Percentiles rank a stretch among this genome's conserved stretches.
Conservation (phyloP, 2,113 vertebrate genomes). For the Castor canadensis region DNA sequence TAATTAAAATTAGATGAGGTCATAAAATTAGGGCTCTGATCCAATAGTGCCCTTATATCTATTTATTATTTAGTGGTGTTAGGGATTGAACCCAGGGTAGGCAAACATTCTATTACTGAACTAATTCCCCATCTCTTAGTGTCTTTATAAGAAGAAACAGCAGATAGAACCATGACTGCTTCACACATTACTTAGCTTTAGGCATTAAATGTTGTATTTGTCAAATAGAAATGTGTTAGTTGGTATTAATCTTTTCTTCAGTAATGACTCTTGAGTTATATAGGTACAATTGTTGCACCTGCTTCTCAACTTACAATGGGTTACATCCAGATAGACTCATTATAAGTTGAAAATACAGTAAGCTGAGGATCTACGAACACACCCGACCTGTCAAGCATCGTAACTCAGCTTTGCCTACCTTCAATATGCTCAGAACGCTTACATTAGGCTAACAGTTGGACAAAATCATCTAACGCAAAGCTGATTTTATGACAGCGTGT, state of each 20-base stretch:
- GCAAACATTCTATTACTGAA: no score
- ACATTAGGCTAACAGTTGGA: neutral
- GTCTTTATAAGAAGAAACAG: neutral
- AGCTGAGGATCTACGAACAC: neutral
- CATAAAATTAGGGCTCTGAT: neutral
- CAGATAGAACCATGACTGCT: slow-evolving; percentile 30
- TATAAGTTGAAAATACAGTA: neutral
- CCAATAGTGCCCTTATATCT: neutral
- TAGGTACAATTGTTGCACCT: neutral
- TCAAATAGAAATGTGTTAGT: slow-evolving; percentile 68
- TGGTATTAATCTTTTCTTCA: slow-evolving; percentile 54
- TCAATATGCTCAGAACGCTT: neutral
- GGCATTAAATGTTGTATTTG: slow-evolving; percentile 61
- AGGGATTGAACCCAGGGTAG: no score
- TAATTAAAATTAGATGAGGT: neutral
- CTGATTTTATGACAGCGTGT: neutral
- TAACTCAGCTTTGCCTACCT: neutral
- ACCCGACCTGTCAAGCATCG: neutral
- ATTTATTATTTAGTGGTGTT: no score
- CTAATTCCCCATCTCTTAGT: no score
- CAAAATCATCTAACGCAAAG: neutral
- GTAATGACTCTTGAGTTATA: neutral
- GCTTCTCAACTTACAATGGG: neutral
- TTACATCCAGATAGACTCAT: neutral
- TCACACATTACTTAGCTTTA: slow-evolving; percentile 56